phyloP scores from a whole-genome alignment of 2,113 vertebrate species.

The Hippocampus guttulatus region DNA sequence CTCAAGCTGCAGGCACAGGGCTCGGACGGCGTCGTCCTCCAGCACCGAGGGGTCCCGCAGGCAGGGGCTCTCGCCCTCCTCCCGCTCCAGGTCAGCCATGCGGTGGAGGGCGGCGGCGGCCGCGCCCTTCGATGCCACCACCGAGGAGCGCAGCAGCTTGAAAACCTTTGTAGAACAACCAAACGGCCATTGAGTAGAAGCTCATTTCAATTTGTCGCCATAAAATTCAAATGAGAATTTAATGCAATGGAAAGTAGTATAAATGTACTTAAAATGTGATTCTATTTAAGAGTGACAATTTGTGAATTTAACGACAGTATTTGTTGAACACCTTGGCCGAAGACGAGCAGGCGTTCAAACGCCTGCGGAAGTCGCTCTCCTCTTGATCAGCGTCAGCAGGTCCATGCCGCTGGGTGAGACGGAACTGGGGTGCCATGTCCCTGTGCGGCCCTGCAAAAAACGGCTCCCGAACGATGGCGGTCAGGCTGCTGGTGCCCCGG shows the following conservation, averaged over 20 bases:
- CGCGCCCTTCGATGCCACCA: slow-evolving; percentile 70
- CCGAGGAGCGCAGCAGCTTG: slow-evolving; percentile 63
- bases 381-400: slow-evolving; percentile 50
- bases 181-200: too few relatives aligned
- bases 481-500: slow-evolving; percentile 44
- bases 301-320: too few relatives aligned
- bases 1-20: slow-evolving; percentile 79
- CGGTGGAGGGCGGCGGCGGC: slow-evolving; percentile 74
- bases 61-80: not conserved
- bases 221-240: too few relatives aligned
- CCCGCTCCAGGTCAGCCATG: slow-evolving; percentile 79
- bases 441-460: slow-evolving; percentile 53
- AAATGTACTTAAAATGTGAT: too few relatives aligned
- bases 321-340: slow-evolving; percentile 70
- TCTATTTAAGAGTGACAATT: too few relatives aligned
- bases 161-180: slow-evolving; percentile 65
- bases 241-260: too few relatives aligned
- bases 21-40: slow-evolving; percentile 67
- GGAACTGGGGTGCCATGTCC: slow-evolving; percentile 33
- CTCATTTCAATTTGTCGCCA: too few relatives aligned
- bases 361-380: slow-evolving; percentile 59
- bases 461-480: slow-evolving; percentile 56
- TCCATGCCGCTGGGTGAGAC: slow-evolving; percentile 42
- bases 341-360: slow-evolving; percentile 60
- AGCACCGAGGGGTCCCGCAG: slow-evolving; percentile 67